Evolutionary conservation across 2,797 vertebrate species (phyloP), one percentile per base, ranked within the genome.

Genomic region (Neopelma chrysocephalum): DNA sequence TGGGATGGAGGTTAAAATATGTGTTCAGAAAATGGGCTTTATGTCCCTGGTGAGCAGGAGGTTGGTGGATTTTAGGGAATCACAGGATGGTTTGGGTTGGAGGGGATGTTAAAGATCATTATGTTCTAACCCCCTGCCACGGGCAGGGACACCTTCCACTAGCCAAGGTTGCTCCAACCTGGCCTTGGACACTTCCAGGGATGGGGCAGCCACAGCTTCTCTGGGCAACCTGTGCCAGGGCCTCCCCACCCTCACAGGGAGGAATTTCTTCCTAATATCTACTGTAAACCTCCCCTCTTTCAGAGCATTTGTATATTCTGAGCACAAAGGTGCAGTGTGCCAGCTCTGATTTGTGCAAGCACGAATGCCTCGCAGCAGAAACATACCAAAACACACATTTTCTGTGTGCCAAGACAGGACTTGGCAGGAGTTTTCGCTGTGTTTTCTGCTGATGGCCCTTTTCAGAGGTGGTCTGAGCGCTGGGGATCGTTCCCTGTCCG

Each of bases 361-460:
- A 1, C 5, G 61, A 31, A 11, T 3, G 7, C 15, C 6, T 10
- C 19, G 0, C n/a, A 25, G 48, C 68, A 66, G 45, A 56, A 29
- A 73, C 45, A 29, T 10, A 0, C 1, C 18, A 60, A 9, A 57
- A 6, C 0, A 1, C 0, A 2, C 8, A 6, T 23, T 32, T 43
- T 6, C 22, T 38, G 29, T 10, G 9, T n/a, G 69, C 43, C 19
- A 10, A 2, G 65, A 1, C 60, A 22, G 53, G 58, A 12, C 53
- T 40, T 25, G 22, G 40, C 1, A 4, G 43, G 43, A 22, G 32
- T 0, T 0, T 11, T 47, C 7, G 7, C 60, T 18, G 53, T 57
- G 36, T 26, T 26, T 14, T 51, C 2, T 8, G 6, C 64, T 7
- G 16, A 1, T 4, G 34, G 77, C 60, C 47, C 43, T 38, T 12